Base-by-base conservation (phyloP, 2,888 invertebrate genomes). In the Aspidapion aeneum region DNA sequence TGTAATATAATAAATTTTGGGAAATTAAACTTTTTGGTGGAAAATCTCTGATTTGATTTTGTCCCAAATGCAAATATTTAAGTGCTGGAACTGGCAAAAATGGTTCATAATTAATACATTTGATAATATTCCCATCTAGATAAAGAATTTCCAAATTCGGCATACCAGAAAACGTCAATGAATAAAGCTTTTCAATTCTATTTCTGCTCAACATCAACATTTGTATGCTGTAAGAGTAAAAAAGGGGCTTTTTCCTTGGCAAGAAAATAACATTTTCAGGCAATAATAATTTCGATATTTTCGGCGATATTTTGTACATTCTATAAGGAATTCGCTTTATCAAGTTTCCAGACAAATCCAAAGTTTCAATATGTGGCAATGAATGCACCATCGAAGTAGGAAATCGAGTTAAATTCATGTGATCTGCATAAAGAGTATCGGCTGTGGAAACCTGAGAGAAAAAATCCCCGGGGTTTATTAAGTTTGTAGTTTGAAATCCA, bases 321-420 rank as follows among this genome's bases (percentile, higher is more conserved):
- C 67, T 69, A 21, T 63, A 61, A 1, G 75, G 72, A n/a, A 78
- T n/a, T 60, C 66, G 70, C 57, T 66, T 69, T 17, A 79, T 71
- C n/a, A 61, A 59, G 63, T 79, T 79, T n/a, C 72, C 72, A 18
- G 75, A 73, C 21, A 78, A 68, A 65, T 79, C 78, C n/a, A 78
- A 67, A 50, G 74, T 61, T 62, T 73, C 69, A 52, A 78, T 61
- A n/a, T 71, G 69, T 0, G 76, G 75, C 55, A 78, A 68, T 2
- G 58, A 51, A 54, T 65, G 58, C 1, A 71, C 62, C 19, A 72
- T 48, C 1, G 62, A 9, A 1, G 63, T 21, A 0, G 73, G 72
- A 57, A 72, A 68, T 21, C 60, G 68, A 19, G 61, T 69, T 48
- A 78, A 64, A 48, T 71, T 68, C 73, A 77, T 76, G 58, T 74